Base-by-base conservation (phyloP, 2,797 vertebrate species). In the Notolepis coatsorum region DNA sequence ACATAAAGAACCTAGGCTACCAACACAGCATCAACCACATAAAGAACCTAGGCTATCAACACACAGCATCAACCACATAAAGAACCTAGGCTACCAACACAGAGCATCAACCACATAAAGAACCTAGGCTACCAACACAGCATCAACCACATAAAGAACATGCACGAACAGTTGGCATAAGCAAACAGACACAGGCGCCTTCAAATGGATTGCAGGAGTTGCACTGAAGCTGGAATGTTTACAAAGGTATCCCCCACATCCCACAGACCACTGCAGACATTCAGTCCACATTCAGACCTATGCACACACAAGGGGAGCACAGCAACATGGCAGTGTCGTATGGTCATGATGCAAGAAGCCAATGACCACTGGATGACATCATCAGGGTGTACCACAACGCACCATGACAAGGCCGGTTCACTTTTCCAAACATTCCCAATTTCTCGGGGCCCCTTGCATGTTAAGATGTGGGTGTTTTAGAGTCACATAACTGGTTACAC, bases 261-360 rank as follows among this genome's bases (percentile, higher is more conserved):
- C 81, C 81, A 84, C 77, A 79, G 79, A 75, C 71, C 73, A 73
- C 71, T 70, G 52, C 68, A 80, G 3, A 52, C 55, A 62, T 47
- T 52, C 55, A 66, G 30, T 23, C 73, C 60, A 56, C 65, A 60
- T 50, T 21, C 62, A 72, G 24, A 63, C 42, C 59, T 65, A 64
- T n/a, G n/a, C 67, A 65, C 8, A 8, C 69, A 53, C 33, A 55
- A 62, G 56, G 6, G 24, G 54, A 54, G 50, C 33, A 65, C 50
- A 54, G 50, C 33, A 65, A 63, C 49, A 30, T 58, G 25, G 49
- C 46, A 69, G 54, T 48, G 27, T 80, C 70, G 55, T 61, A 47
- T 52, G 65, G 31, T 42, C 49, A 61, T 58, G 66, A 64, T 72
- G 67, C 71, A 78, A 58, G 47, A 61, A 51, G 65, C 69, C 69